Evolutionary conservation across 2,113 vertebrate genomes (phyloP), one percentile per base, ranked within the genome.

Genomic region (Eira barbara): DNA sequence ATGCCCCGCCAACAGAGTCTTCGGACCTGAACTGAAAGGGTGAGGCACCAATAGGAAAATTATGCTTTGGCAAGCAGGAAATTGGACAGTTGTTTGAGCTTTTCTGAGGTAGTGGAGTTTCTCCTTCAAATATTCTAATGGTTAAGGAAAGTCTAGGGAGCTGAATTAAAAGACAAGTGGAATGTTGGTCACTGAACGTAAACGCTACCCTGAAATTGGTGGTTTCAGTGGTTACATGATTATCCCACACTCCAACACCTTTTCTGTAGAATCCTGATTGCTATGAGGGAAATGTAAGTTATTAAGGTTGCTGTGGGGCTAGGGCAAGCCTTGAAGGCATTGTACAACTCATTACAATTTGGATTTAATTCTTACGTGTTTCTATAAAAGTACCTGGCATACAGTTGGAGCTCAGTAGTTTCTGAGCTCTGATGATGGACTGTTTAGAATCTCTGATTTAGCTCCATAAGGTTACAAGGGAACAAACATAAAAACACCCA

Each of bases 81-180:
- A 95, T 17, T 71, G 94, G 94, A 96, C 91, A 87, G 69, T 97
- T 97, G 81, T 91, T 73, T 61, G 93, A 97, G 78, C 67, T 97
- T 96, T 97, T 93, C 95, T 98, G 98, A 98, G 98, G 98, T 98
- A 99, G 98, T 93, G 91, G 39, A 42, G 79, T 97, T 95, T 97
- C 95, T 85, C 69, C 94, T 98, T 96, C 96, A 90, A 79, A 57
- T 84, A 42, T 20, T 94, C 93, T 74, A 80, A 85, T 39, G 57
- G 91, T 96, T 97, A 89, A 93, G 55, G 94, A 93, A 80, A 14
- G 67, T 95, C 39, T 84, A 80, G 7, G n/a, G 25, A 34, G 67
- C 13, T 61, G 76, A 83, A 52, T 29, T 94, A 87, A 95, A 29
- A 96, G 59, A 92, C 0, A 0, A 4, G 2, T 0, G 55, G 52